Conservation (phyloP, 2,888 invertebrate species). For the Strigamia maritima region DNA sequence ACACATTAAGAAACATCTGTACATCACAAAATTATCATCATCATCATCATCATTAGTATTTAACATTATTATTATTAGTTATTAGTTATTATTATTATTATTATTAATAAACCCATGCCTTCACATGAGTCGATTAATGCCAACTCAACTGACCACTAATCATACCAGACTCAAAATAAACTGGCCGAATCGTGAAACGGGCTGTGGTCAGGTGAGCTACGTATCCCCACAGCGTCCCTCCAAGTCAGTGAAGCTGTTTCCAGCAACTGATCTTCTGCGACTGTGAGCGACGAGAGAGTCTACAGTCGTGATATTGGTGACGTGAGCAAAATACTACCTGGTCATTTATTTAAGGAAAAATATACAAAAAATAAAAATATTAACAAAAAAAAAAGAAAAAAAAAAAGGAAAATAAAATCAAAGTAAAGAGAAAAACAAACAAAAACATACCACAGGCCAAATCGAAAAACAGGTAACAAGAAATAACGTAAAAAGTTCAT, state of each 20-base stretch:
- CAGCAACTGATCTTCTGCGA: slow-evolving; percentile 4
- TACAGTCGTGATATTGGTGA: not conserved
- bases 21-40: slow-evolving; percentile 39
- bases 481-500: not conserved
- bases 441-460: not conserved
- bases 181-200: slow-evolving; percentile 4
- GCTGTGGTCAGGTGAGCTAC: slow-evolving; percentile 4
- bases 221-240: not conserved
- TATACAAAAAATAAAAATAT: not conserved
- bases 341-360: not conserved
- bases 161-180: slow-evolving; percentile 4
- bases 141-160: not conserved
- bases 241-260: slow-evolving; percentile 4
- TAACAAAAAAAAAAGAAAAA: not conserved
- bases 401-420: not conserved
- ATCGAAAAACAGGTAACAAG: not conserved
- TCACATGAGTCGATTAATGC: slow-evolving; percentile 11
- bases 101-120: slow-evolving; percentile 37
- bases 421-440: not conserved
- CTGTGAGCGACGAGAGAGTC: not conserved
- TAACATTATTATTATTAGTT: not conserved
- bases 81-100: not conserved
- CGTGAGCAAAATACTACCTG: slow-evolving; percentile 4
- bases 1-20: slow-evolving; percentile 40
- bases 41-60: slow-evolving; percentile 1